A percentile compares a stretch with the other conserved stretches of the same genome.
phyloP scores from a whole-genome alignment of 1,140 invertebrate species.

The Lepidurus arcticus region DNA sequence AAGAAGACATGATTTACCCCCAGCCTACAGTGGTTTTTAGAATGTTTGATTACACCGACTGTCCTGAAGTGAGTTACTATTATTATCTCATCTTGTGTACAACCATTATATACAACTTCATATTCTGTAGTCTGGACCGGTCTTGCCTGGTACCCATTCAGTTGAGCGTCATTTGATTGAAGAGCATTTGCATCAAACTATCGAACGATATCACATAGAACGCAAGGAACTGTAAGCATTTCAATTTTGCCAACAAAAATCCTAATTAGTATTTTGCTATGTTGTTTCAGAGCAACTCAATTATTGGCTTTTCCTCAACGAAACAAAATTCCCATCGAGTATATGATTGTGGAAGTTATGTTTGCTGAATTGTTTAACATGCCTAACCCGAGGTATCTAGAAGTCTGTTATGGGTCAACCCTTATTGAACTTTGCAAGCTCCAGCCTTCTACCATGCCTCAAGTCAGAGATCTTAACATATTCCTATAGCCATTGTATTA shows the following conservation, averaged over 20 bases:
- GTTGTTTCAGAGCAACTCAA: conserved; percentile 62
- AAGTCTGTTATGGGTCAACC: conserved; percentile 91
- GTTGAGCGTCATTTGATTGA: conserved; percentile 97
- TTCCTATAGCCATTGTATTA: not conserved
- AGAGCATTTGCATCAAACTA: conserved; percentile 90
- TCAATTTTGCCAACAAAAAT: not conserved
- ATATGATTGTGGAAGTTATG: conserved; percentile 96
- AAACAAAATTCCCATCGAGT: conserved; percentile 91
- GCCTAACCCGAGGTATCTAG: conserved; percentile 77
- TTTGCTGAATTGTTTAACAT: conserved; percentile 91
- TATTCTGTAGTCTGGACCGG: conserved; percentile 45
- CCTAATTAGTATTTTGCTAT: conserved; percentile 15
- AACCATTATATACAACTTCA: conserved; percentile 22
- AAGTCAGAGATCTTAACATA: conserved; percentile 53
- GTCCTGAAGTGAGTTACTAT: conserved; percentile 65
- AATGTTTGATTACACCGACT: conserved; percentile 99
- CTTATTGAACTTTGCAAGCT: conserved; percentile 96
- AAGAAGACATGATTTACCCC: conserved; percentile 80
- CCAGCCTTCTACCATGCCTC: conserved; percentile 93
- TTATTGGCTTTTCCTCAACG: conserved; percentile 89
- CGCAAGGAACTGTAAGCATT: conserved; percentile 79
- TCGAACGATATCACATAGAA: conserved; percentile 81
- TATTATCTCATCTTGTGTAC: conserved; percentile 28
- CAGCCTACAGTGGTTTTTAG: conserved; percentile 82
- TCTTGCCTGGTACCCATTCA: conserved; percentile 87